A percentile compares a stretch with the other conserved stretches of the same genome.
Evolutionary conservation across 2,113 vertebrate genomes (phyloP).

Genomic region (Murina feae): DNA sequence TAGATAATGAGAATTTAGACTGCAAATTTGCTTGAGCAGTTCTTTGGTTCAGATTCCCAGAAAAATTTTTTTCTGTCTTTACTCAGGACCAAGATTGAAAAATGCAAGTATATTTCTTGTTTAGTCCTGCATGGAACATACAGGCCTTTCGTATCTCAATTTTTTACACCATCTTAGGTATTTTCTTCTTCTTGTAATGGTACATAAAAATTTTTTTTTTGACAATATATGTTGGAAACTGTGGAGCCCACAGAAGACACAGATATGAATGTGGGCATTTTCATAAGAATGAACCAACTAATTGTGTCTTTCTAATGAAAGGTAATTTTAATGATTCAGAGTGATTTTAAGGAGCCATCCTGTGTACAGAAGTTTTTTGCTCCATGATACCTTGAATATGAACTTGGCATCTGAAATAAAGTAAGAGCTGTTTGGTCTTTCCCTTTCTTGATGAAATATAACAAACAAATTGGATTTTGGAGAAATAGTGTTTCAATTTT

Average conservation of each 20-base stretch:
- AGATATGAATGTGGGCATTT: not conserved
- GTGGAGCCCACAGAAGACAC: not conserved
- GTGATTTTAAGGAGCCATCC: not conserved
- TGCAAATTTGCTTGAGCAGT: not conserved
- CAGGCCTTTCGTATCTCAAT: not conserved
- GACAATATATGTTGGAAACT: not conserved
- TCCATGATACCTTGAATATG: not conserved
- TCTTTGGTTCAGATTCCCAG: not conserved
- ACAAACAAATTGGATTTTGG: constrained; percentile 5
- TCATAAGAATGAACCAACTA: not conserved
- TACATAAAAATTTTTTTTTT: too few relatives aligned
- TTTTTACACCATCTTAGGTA: not conserved
- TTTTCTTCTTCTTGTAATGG: not conserved
- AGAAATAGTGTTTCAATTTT: not conserved
- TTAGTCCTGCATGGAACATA: not conserved
- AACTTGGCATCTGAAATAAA: not conserved
- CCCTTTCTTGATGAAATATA: not conserved
- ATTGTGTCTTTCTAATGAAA: not conserved
- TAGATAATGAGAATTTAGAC: not conserved
- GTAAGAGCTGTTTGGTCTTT: not conserved
- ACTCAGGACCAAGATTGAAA: not conserved
- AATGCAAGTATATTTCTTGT: not conserved
- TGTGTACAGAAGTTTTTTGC: not conserved
- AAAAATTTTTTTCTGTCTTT: not conserved
- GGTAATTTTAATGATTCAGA: not conserved